Percentiles rank a stretch among this genome's conserved stretches.
These are phyloP conservation scores for Blomia tropicalis DNA, from an alignment of 2,888 invertebrate species.

Conservation along the genomic window DNA sequence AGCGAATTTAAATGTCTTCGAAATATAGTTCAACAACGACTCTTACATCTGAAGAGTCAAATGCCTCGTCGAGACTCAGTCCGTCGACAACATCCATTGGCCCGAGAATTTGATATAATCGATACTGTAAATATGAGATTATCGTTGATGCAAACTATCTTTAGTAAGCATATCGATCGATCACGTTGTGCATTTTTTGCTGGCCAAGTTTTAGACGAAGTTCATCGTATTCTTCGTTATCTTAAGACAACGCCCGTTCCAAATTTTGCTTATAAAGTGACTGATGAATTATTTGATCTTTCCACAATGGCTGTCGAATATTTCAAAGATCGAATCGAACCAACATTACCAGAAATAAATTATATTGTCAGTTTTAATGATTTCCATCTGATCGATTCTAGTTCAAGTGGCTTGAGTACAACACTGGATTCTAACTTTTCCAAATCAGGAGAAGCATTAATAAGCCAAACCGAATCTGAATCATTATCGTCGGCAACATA, in stretches of 20 bases:
- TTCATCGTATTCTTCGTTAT: conserved; percentile 65
- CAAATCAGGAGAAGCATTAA: background rate
- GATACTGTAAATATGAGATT: conserved; percentile 83
- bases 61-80: conserved; percentile 84
- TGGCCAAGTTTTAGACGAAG: conserved; percentile 84
- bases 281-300: conserved; percentile 80
- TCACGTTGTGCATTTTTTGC: conserved; percentile 87
- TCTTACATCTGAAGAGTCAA: conserved; percentile 70
- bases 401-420: conserved; percentile 37
- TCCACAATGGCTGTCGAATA: conserved; percentile 97
- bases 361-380: conserved; percentile 7
- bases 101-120: conserved; percentile 78
- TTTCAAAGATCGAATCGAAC: conserved; percentile 83
- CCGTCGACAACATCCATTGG: conserved; percentile 69
- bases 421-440: conserved; percentile 32
- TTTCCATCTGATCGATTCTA: background rate
- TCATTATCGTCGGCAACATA: background rate
- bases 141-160: conserved; percentile 77
- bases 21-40: conserved; percentile 63
- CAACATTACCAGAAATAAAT: conserved; percentile 57
- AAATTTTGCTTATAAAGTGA: conserved; percentile 73
- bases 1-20: conserved; percentile 63
- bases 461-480: too few species aligned
- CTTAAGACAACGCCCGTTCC: conserved; percentile 57
- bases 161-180: conserved; percentile 81